Conservation (phyloP, 2,113 vertebrate species). For the Erinaceus europaeus region DNA sequence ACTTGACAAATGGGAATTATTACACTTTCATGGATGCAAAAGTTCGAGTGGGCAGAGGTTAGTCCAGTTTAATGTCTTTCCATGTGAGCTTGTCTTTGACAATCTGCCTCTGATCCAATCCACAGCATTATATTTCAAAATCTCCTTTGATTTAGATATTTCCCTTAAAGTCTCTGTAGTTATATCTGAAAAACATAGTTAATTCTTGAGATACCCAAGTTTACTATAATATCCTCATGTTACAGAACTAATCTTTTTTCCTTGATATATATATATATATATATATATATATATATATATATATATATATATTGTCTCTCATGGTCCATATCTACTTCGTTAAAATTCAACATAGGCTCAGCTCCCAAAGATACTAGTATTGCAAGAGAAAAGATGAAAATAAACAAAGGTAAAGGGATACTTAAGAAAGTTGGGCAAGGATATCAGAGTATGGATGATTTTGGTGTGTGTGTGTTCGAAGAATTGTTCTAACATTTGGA, state of each 20-base stretch:
- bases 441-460: not conserved
- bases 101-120: constrained; percentile 4
- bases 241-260: not conserved
- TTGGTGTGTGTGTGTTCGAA: not conserved
- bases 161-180: not conserved
- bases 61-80: not conserved
- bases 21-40: not conserved
- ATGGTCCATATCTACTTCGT: not conserved
- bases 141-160: constrained; percentile 47
- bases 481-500: not conserved
- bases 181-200: constrained; percentile 13
- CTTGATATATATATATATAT: no score
- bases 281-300: no score
- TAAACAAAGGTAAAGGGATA: not conserved
- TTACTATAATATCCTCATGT: not conserved
- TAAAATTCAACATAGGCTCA: constrained; percentile 27
- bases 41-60: constrained; percentile 27
- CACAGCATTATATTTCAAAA: not conserved
- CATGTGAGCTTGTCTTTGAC: not conserved
- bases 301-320: not conserved
- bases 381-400: constrained; percentile 2
- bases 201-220: not conserved
- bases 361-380: not conserved
- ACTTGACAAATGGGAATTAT: constrained; percentile 25
- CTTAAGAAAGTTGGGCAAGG: not conserved